Evolutionary conservation across 2,113 vertebrate genomes (phyloP).

Genomic region (Balaenoptera acutorostrata): DNA sequence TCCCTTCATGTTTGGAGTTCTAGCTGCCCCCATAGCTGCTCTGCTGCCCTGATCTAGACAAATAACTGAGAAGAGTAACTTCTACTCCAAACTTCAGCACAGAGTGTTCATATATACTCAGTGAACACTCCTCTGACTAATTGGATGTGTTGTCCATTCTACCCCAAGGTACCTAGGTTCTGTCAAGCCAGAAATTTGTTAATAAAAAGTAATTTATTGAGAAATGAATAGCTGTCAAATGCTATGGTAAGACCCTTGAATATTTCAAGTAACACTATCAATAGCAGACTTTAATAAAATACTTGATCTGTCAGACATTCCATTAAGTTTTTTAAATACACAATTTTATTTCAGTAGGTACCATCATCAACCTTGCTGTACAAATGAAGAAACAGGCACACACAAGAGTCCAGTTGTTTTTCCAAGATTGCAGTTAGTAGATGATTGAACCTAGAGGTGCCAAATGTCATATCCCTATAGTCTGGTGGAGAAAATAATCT

Average conservation of each 20-base stretch:
- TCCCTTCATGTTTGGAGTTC: neutral
- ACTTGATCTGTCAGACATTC: neutral
- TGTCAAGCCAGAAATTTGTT: neutral
- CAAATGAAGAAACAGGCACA: neutral
- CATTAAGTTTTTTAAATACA: neutral
- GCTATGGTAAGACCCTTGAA: neutral
- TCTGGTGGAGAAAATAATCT: neutral
- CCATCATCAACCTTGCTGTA: neutral
- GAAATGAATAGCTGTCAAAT: neutral
- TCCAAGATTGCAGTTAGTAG: neutral
- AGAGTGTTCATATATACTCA: neutral
- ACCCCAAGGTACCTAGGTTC: neutral
- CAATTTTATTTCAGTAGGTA: neutral
- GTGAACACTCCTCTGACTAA: neutral
- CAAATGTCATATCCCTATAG: neutral
- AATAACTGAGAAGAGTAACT: neutral
- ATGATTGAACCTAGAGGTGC: neutral
- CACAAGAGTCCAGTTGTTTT: neutral
- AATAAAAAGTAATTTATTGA: neutral
- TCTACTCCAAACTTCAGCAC: neutral
- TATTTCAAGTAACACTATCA: neutral
- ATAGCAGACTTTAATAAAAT: neutral
- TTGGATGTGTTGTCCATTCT: neutral
- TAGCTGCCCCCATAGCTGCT: neutral
- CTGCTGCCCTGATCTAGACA: neutral